phyloP scores from a whole-genome alignment of 2,797 vertebrate genomes.

The Monodelphis domestica region DNA sequence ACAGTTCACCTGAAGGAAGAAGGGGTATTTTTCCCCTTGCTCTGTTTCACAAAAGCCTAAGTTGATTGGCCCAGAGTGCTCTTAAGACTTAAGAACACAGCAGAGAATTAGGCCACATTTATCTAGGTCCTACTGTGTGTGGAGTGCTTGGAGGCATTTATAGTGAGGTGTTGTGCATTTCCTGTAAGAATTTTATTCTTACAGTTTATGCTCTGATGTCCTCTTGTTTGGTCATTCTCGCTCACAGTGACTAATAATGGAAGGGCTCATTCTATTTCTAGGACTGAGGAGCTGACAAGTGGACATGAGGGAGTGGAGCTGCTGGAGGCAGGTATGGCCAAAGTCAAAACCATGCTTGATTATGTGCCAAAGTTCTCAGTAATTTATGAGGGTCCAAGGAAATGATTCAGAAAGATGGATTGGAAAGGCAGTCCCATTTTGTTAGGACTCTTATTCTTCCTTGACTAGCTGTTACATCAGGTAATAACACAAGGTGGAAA shows the following conservation, averaged over 20 bases:
- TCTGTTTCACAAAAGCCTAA: not conserved
- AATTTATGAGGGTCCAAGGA: not conserved
- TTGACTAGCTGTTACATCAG: conserved; percentile 1
- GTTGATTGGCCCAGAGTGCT: not conserved
- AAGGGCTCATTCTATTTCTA: not conserved
- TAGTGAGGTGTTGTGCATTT: not conserved
- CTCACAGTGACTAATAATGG: not conserved
- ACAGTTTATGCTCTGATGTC: not conserved
- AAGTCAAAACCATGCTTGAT: not conserved
- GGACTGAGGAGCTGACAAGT: not conserved
- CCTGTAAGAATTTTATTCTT: not conserved
- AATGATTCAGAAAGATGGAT: not conserved
- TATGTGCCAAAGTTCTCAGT: not conserved
- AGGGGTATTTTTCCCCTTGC: not conserved
- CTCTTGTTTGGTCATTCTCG: not conserved
- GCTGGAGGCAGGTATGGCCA: not conserved
- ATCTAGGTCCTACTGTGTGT: not conserved
- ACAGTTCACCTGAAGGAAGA: not conserved
- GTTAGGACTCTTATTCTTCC: not conserved
- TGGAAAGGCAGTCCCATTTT: not conserved
- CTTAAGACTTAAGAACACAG: conserved; percentile 21
- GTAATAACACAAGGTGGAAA: conserved; percentile 26
- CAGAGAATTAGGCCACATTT: not conserved
- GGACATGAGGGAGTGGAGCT: not conserved
- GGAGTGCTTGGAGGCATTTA: not conserved